Evolutionary conservation across 2,797 vertebrate genomes (phyloP), one percentile per base, ranked within the genome.

Genomic region (Setipinna tenuifilis): DNA sequence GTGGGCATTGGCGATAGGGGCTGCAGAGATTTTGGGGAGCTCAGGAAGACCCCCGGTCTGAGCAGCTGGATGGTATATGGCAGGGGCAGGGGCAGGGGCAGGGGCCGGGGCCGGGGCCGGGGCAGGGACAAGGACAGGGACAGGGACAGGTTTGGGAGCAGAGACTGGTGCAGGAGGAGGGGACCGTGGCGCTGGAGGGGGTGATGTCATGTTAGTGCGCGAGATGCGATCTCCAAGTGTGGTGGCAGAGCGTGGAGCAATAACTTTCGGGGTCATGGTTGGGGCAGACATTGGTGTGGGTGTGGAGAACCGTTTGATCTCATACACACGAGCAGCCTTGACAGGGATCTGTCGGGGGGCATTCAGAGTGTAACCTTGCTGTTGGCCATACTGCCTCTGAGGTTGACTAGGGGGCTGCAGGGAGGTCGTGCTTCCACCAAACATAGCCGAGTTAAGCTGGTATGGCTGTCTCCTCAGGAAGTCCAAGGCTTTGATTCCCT

Each of bases 391-490:
- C 50, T 92, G 89, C 86, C 91, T 86, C 89, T 96, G 96, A 21
- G 87, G 82, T 82, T 94, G 92, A 75, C 94, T 93, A 58, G 94
- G 92, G 19, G 94, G 92, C 44, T 94, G 85, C 89, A 93, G 93
- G 71, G 90, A 21, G 17, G 71, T 57, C 25, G 48, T 87, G 84
- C 93, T 92, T 16, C 94, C 97, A 21, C 95, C 95, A 87, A 99
- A 99, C 98, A 99, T 99, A 85, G 98, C 98, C 80, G 97, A 95
- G 92, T 99, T 99, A 75, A 99, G 96, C 84, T 99, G 98, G 90
- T 99, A 99, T 7, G 98, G 98, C 91, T 99, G 98, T 85, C 98
- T 96, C 83, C 96, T 95, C 96, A 99, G 97, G 92, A 98, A 93
- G 95, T 99, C 98, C 83, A 99, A 92, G 83, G 95, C 97, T 92